Evolutionary conservation across 2,888 invertebrate species (phyloP), one percentile per base, ranked within the genome.

Genomic region (Hedychridium roseum): DNA sequence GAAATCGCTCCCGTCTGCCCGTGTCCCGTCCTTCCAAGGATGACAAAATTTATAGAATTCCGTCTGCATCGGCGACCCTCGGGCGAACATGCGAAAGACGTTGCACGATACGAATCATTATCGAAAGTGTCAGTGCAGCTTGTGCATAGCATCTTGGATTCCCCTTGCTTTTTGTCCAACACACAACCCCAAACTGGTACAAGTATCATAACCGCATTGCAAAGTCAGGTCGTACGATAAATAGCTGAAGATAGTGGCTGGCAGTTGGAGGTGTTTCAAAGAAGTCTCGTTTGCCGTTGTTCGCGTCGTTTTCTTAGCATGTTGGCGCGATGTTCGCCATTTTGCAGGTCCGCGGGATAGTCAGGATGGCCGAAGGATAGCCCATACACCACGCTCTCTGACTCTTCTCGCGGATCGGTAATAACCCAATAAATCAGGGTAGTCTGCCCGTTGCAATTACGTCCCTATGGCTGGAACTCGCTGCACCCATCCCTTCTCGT

Each of bases 381-480:
- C 56, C 63, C 71, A 65, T 67, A 67, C 63, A 63, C 62, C 67
- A 69, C 66, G 50, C 54, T 50, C 37, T 41, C 43, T 35, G 43
- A 58, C 52, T 71, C 55, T 64, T 58, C 64, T 68, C 62, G 60
- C 65, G 55, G 71, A 73, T 69, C 70, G 57, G 74, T 76, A 76
- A 76, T 76, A 75, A 76, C 69, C 76, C 76, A 76, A 76, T 76
- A 76, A 76, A 76, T 76, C 76, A 76, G 71, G 60, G 64, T 70
- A 70, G 61, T 69, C 59, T 66, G 65, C 68, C 64, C 70, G 62
- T 67, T 73, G 73, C 76, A 76, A 76, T 76, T 76, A 76, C 74
- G 68, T 68, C 60, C 62, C 57, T n/a, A 41, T 57, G 59, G 57
- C 49, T 63, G 60, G 62, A 60, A 64, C 67, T 61, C 57, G 50